Conservation (phyloP, 2,888 invertebrate genomes). For the Melikaiella ostensackeni region DNA sequence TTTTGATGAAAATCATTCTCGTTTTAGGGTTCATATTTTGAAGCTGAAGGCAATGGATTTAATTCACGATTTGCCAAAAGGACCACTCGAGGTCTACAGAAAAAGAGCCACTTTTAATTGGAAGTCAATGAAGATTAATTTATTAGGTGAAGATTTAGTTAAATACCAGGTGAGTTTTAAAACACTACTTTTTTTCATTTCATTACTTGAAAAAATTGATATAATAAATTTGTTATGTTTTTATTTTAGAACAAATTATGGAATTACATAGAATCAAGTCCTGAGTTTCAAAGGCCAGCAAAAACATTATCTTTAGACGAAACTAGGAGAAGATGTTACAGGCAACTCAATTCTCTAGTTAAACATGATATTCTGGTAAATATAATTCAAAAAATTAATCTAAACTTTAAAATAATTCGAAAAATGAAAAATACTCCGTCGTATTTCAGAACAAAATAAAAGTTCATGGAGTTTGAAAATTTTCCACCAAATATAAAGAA, state of each 20-base stretch:
- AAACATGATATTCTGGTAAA: conserved; percentile 59
- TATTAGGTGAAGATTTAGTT: conserved; percentile 88
- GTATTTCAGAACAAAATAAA: conserved; percentile 74
- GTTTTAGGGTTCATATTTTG: conserved; percentile 41
- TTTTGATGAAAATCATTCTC: not conserved
- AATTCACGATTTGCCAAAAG: conserved; percentile 84
- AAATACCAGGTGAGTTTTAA: conserved; percentile 84
- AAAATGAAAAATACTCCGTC: too few species aligned
- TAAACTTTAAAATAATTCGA: not conserved
- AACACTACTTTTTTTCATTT: not conserved
- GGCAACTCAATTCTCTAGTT: conserved; percentile 55
- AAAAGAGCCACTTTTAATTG: conserved; percentile 90
- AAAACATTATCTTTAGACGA: conserved; percentile 84
- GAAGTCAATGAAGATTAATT: conserved; percentile 88
- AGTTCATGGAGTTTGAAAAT: conserved; percentile 86
- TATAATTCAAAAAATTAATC: not conserved
- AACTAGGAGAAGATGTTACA: conserved; percentile 80
- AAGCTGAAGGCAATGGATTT: conserved; percentile 76
- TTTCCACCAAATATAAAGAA: conserved; percentile 73
- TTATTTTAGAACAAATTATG: conserved; percentile 86
- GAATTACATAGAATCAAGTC: conserved; percentile 86
- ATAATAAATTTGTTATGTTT: conserved; percentile 43
- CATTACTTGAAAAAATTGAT: not conserved
- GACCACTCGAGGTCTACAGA: conserved; percentile 89
- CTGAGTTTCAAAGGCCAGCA: conserved; percentile 84